Evolutionary conservation across 2,888 invertebrate species (phyloP).

Genomic region (Eupeodes latifasciatus): DNA sequence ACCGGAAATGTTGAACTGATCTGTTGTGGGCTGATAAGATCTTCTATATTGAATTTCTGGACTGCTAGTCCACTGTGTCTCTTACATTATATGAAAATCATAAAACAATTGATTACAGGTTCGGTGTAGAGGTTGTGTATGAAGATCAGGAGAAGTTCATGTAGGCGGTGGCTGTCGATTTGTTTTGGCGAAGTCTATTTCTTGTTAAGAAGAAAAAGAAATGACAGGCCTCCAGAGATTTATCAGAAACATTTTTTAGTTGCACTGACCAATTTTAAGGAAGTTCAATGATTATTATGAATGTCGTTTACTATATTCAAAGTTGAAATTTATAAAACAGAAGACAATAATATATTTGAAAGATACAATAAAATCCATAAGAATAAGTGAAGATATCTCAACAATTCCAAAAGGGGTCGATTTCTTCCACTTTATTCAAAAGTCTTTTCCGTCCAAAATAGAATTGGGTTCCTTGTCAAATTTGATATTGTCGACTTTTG

Average conservation of each 20-base stretch:
- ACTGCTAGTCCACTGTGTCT: conserved; percentile 32
- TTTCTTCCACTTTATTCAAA: too few species aligned
- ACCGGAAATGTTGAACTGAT: conserved; percentile 72
- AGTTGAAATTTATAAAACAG: too few species aligned
- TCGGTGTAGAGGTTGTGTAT: conserved; percentile 22
- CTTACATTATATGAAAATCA: conserved; percentile 45
- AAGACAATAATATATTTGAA: too few species aligned
- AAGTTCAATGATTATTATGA: not conserved
- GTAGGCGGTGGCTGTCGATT: conserved; percentile 66
- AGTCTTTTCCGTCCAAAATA: too few species aligned
- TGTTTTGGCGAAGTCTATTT: conserved; percentile 47
- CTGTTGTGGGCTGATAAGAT: conserved; percentile 70
- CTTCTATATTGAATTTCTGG: conserved; percentile 70
- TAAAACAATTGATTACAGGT: conserved; percentile 67
- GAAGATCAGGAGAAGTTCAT: not conserved
- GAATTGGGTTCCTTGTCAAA: too few species aligned
- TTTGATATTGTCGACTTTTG: too few species aligned
- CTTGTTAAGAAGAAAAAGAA: conserved; percentile 30
- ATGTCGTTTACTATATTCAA: not conserved
- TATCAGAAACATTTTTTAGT: conserved; percentile 18
- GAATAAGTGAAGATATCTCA: too few species aligned
- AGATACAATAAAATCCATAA: too few species aligned
- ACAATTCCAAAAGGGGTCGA: too few species aligned
- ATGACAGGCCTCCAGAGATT: conserved; percentile 26
- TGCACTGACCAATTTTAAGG: not conserved